phyloP scores from a whole-genome alignment of 2,797 vertebrate genomes.

The Decapterus maruadsi region DNA sequence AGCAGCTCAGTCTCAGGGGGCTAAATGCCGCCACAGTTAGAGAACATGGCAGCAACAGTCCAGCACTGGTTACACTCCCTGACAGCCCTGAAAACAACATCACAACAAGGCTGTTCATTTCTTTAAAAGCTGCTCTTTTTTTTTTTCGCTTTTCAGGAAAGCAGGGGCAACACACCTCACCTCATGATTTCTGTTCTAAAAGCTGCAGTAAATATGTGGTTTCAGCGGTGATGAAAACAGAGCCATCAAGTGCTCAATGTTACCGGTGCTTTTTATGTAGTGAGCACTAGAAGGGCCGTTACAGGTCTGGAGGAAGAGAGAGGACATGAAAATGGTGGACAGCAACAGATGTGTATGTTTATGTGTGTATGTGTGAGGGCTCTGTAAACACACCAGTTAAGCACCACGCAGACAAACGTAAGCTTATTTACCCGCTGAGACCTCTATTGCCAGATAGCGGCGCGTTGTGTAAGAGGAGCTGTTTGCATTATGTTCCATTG shows the following conservation, averaged over 20 bases:
- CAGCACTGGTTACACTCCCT: constrained; percentile 26
- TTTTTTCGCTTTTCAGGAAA: neutral
- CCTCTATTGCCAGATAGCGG: constrained; percentile 41
- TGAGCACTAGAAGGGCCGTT: constrained; percentile 41
- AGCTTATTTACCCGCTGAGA: constrained; percentile 59
- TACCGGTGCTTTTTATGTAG: constrained; percentile 34
- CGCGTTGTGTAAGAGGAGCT: constrained; percentile 39
- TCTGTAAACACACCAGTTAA: constrained; percentile 48
- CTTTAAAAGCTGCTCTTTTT: neutral
- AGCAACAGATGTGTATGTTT: constrained; percentile 52
- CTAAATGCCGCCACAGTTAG: constrained; percentile 30
- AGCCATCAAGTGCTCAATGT: constrained; percentile 46
- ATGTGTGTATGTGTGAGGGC: constrained; percentile 7
- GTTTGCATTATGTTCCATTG: constrained; percentile 41
- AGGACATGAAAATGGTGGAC: constrained; percentile 58
- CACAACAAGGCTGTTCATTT: neutral
- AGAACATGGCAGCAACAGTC: constrained; percentile 43
- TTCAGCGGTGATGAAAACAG: constrained; percentile 50
- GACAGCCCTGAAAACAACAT: constrained; percentile 1
- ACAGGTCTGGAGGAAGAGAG: constrained; percentile 48
- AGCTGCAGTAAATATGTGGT: constrained; percentile 35
- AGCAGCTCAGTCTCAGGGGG: constrained; percentile 37
- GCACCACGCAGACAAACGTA: constrained; percentile 46
- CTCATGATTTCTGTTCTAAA: constrained; percentile 18
- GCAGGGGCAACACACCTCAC: neutral